Evolutionary conservation across 2,113 vertebrate species (phyloP).

Genomic region (Neoarius graeffei): DNA sequence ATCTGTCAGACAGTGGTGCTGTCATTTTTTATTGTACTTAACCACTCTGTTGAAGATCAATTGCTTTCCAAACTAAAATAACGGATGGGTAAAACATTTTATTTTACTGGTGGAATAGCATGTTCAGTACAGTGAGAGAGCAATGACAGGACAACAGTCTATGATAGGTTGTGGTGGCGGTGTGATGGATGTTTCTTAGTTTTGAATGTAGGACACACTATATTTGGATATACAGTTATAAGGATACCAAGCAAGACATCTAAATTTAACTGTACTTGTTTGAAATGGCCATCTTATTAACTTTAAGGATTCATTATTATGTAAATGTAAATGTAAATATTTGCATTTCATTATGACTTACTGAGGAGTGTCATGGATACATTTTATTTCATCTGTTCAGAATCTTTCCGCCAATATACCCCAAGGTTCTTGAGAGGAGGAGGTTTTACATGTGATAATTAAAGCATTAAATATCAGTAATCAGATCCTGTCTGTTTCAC

Average conservation of each 20-base stretch:
- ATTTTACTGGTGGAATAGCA: not conserved
- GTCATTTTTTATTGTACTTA: not conserved
- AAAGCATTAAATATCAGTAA: conserved; percentile 70
- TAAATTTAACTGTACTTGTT: not conserved
- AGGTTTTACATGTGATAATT: conserved; percentile 70
- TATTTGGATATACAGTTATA: conserved; percentile 6
- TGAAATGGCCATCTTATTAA: not conserved
- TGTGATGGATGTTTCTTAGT: conserved; percentile 53
- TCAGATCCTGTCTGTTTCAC: conserved; percentile 70
- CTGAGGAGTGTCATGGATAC: not conserved
- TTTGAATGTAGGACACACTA: conserved; percentile 38
- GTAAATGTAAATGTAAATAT: not conserved
- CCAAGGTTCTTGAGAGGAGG: conserved; percentile 43
- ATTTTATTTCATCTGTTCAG: conserved; percentile 33
- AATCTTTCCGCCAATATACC: conserved; percentile 36
- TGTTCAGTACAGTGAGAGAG: conserved; percentile 20
- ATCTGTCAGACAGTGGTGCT: not conserved
- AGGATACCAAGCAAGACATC: not conserved
- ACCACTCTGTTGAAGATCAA: not conserved
- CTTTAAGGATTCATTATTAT: not conserved
- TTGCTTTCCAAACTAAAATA: not conserved
- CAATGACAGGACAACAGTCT: not conserved
- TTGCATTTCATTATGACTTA: not conserved
- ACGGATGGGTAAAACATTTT: not conserved
- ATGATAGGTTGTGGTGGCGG: conserved; percentile 52